phyloP scores from a whole-genome alignment of 2,113 vertebrate species.

The Siniperca chuatsi region DNA sequence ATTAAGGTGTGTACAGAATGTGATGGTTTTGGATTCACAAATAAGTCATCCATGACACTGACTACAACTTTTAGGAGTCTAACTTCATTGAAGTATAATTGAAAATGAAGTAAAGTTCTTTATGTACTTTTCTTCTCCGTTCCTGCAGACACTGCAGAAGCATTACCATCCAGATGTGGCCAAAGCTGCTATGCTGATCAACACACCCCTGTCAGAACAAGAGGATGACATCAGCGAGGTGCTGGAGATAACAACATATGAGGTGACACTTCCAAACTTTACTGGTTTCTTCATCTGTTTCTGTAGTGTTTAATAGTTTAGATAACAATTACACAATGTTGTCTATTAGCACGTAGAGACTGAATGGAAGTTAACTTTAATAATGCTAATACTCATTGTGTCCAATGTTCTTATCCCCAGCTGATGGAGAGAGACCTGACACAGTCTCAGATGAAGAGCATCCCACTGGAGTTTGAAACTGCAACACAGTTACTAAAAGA shows the following conservation, averaged over 20 bases:
- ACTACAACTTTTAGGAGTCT: not conserved
- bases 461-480: conserved; percentile 91
- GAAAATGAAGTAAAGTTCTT: no score
- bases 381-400: not conserved
- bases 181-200: conserved; percentile 88
- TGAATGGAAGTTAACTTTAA: not conserved
- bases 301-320: not conserved
- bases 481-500: conserved; percentile 87
- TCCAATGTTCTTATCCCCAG: conserved; percentile 73
- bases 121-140: not conserved
- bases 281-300: not conserved
- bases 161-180: conserved; percentile 95
- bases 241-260: conserved; percentile 87
- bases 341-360: not conserved
- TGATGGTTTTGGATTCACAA: not conserved
- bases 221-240: conserved; percentile 89
- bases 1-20: conserved; percentile 84
- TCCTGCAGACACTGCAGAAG: conserved; percentile 88
- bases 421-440: conserved; percentile 92
- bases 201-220: conserved; percentile 80
- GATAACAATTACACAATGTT: not conserved
- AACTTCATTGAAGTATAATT: not conserved
- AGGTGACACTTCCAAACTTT: conserved; percentile 81
- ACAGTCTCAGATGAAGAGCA: conserved; percentile 73
- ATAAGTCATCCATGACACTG: not conserved